Conservation (phyloP, 2,797 vertebrate genomes). For the Hyperoplus immaculatus region DNA sequence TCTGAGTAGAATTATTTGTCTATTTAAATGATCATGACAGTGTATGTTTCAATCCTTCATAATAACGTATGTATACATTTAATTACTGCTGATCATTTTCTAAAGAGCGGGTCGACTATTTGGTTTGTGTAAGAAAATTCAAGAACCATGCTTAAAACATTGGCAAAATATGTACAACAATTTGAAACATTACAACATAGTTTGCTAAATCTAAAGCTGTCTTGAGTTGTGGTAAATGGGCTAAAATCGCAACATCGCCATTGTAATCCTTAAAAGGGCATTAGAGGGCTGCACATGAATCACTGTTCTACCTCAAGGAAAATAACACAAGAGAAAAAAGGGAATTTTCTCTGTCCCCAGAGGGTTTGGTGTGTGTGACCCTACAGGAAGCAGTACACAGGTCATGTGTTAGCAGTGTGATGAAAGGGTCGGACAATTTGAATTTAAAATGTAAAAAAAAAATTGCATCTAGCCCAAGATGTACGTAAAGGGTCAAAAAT, state of each 20-base stretch:
- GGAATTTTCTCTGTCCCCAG: conserved; percentile 25
- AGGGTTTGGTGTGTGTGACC: conserved; percentile 63
- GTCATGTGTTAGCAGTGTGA: conserved; percentile 35
- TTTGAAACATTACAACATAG: not conserved
- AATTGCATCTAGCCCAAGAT: not conserved
- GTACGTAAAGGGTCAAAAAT: conserved; percentile 5
- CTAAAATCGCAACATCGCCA: conserved; percentile 16
- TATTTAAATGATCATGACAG: not conserved
- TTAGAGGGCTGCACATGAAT: not conserved
- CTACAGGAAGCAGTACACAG: conserved; percentile 40
- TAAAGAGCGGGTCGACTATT: not conserved
- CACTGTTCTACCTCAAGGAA: conserved; percentile 20
- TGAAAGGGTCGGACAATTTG: conserved; percentile 32
- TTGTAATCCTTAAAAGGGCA: not conserved
- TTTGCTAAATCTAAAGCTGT: not conserved
- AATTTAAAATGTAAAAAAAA: conserved; percentile 19
- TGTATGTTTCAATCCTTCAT: not conserved
- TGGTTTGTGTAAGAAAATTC: not conserved
- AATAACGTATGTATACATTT: not conserved
- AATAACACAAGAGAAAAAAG: conserved; percentile 37
- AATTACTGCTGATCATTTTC: not conserved
- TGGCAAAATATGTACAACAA: not conserved
- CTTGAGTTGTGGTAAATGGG: conserved; percentile 5
- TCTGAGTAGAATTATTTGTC: not conserved
- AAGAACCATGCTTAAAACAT: not conserved